Evolutionary conservation across 92 coral and sea anemone species (phyloP).

Genomic region (Epizoanthus stellaris): DNA sequence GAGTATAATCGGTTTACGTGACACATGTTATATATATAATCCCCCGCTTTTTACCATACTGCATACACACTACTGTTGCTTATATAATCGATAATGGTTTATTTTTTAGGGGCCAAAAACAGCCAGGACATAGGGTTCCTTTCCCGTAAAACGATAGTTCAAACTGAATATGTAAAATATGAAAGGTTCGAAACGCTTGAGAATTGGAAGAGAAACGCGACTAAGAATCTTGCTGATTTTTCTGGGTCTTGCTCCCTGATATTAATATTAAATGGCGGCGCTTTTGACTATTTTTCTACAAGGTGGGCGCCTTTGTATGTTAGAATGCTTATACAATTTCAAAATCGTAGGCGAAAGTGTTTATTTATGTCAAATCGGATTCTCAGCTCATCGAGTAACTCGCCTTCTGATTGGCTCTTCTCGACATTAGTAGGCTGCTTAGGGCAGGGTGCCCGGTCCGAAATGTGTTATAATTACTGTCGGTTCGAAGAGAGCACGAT

Average conservation of each 20-base stretch:
- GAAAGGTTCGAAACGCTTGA: too few relatives aligned
- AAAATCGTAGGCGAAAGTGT: slow-evolving; percentile 17
- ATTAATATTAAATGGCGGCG: too few relatives aligned
- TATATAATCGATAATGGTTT: slow-evolving; percentile 20
- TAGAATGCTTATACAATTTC: slow-evolving; percentile 6
- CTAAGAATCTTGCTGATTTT: too few relatives aligned
- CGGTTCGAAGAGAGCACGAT: not conserved
- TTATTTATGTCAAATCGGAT: slow-evolving; percentile 35
- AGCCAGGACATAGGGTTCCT: not conserved
- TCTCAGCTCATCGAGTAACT: slow-evolving; percentile 11
- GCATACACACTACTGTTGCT: not conserved
- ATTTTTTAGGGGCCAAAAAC: not conserved
- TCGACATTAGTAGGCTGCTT: slow-evolving; percentile 17
- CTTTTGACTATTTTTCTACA: too few relatives aligned
- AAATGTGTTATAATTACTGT: not conserved
- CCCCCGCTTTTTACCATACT: too few relatives aligned
- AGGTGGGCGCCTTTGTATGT: too few relatives aligned
- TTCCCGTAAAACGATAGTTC: too few relatives aligned
- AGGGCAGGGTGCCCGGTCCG: slow-evolving; percentile 8
- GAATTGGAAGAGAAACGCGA: too few relatives aligned
- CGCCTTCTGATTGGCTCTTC: slow-evolving; percentile 27
- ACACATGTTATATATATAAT: not conserved
- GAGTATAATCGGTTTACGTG: slow-evolving; percentile 6
- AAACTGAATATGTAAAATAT: too few relatives aligned
- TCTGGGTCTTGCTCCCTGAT: too few relatives aligned